A percentile compares a stretch with the other conserved stretches of the same genome.
These are phyloP conservation scores for Rafetus swinhoei DNA, from an alignment of 2,113 vertebrate genomes.

Conservation along the genomic window DNA sequence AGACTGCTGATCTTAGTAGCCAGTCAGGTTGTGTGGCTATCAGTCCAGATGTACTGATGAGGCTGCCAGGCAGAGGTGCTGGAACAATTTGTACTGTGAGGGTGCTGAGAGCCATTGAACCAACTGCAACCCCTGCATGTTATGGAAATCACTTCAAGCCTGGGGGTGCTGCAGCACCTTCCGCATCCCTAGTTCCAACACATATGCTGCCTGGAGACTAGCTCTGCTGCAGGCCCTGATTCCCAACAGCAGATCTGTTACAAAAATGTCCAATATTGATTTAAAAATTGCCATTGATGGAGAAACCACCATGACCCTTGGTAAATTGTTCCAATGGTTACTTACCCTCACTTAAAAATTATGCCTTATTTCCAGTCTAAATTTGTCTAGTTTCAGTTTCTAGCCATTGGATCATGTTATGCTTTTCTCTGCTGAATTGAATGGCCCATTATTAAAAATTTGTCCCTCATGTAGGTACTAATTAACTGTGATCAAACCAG, in stretches of 20 bases:
- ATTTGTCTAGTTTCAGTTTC: neutral
- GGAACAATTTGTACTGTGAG: no score
- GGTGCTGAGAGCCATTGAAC: no score
- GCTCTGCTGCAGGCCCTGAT: neutral
- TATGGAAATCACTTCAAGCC: no score
- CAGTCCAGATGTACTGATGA: neutral
- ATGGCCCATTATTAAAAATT: neutral
- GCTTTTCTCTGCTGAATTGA: neutral
- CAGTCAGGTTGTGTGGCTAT: no score
- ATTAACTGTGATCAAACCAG: neutral
- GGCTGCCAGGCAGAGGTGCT: neutral
- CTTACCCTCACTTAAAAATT: neutral
- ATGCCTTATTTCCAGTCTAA: neutral
- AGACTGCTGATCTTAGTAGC: no score
- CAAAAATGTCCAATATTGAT: neutral
- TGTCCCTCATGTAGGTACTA: neutral
- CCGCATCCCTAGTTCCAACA: no score
- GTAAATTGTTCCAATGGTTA: neutral
- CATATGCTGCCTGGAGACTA: neutral
- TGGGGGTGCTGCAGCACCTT: no score
- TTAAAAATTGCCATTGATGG: neutral
- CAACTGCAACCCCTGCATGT: no score
- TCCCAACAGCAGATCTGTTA: neutral
- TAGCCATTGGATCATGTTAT: neutral
- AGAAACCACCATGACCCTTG: neutral